A percentile compares a stretch with the other conserved stretches of the same genome.
phyloP scores from a whole-genome alignment of 2,113 vertebrate species.

The Dasypus novemcinctus region DNA sequence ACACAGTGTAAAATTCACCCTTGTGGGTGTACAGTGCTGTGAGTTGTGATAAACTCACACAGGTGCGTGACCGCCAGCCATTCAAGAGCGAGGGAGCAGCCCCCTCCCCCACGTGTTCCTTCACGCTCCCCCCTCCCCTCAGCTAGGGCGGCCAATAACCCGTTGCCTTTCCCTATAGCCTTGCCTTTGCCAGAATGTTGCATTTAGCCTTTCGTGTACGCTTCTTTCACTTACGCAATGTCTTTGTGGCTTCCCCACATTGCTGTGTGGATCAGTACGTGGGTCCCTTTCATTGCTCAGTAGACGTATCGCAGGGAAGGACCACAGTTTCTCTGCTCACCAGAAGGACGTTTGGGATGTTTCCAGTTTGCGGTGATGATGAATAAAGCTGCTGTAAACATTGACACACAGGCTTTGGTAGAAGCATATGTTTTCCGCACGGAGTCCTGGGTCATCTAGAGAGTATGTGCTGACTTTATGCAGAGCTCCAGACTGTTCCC shows the following conservation, averaged over 20 bases:
- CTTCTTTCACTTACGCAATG: background rate
- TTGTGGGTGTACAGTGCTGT: too few relatives aligned
- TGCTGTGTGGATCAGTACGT: fast-evolving
- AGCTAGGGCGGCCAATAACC: background rate
- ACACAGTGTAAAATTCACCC: too few relatives aligned
- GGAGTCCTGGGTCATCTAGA: fast-evolving
- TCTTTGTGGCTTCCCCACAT: too few relatives aligned
- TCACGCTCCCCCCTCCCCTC: background rate
- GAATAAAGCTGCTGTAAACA: background rate
- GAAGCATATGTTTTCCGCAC: fast-evolving
- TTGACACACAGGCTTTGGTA: background rate
- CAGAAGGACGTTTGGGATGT: background rate
- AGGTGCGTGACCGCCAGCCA: too few relatives aligned
- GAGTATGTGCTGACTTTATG: background rate
- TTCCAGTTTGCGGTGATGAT: background rate
- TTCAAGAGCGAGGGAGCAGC: background rate
- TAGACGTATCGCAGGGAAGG: fast-evolving
- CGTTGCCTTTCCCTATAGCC: background rate
- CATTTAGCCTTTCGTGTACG: background rate
- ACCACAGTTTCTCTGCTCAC: background rate
- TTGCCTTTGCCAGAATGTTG: background rate
- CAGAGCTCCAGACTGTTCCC: background rate
- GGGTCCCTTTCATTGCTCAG: background rate
- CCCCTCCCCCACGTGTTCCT: background rate
- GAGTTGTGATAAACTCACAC: background rate